Conservation (phyloP, 2,888 invertebrate genomes). For the Therioaphis trifolii region DNA sequence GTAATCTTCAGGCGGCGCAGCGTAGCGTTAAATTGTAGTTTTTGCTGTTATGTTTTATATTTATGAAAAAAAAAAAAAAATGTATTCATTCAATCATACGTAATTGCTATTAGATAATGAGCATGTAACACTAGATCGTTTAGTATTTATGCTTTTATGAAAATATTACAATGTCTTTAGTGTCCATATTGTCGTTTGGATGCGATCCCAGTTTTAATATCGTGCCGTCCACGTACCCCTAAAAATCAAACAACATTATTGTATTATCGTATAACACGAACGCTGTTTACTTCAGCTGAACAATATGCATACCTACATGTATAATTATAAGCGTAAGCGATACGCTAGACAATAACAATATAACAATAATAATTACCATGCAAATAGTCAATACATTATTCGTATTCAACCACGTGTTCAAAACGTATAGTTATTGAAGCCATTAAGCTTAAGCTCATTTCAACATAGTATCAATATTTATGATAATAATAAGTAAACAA, state of each 20-base stretch:
- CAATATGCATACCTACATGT: no score
- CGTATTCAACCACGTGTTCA: not conserved
- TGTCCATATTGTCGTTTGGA: conserved; percentile 64
- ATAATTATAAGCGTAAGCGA: conserved; percentile 7
- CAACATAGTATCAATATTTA: not conserved
- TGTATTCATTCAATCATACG: no score
- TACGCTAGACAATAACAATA: not conserved
- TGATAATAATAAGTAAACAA: no score
- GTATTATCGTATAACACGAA: not conserved
- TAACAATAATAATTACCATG: conserved; percentile 22
- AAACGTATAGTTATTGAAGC: conserved; percentile 11
- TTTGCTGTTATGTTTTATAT: no score
- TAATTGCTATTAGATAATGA: no score
- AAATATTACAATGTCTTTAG: conserved; percentile 46
- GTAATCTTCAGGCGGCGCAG: not conserved
- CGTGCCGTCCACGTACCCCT: conserved; percentile 67
- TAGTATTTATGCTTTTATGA: not conserved
- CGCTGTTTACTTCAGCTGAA: not conserved
- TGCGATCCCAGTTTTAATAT: conserved; percentile 68
- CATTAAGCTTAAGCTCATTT: conserved; percentile 35
- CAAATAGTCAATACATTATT: conserved; percentile 4
- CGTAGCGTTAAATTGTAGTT: no score
- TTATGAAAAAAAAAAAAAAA: no score
- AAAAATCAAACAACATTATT: conserved; percentile 30
- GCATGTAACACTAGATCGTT: not conserved